These are phyloP conservation scores for Heterochromis multidens DNA, from an alignment of 2,113 vertebrate genomes.

Conservation along the genomic window DNA sequence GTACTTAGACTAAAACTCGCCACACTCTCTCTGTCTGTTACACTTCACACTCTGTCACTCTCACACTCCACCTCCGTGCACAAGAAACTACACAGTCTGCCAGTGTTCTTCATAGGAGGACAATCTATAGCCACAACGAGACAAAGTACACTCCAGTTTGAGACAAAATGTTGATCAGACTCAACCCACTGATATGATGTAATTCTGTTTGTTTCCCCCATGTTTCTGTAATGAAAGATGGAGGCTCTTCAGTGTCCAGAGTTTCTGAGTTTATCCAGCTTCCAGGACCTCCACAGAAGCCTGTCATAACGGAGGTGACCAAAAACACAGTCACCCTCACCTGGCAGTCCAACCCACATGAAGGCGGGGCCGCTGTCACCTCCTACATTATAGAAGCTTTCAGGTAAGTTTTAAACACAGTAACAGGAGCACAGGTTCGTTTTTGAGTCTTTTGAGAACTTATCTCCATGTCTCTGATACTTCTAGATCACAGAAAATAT, in stretches of 20 bases:
- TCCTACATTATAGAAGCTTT: slow-evolving; percentile 95
- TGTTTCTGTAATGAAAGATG: slow-evolving; percentile 65
- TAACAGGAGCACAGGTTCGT: background rate
- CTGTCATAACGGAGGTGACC: slow-evolving; percentile 85
- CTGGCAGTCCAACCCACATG: slow-evolving; percentile 84
- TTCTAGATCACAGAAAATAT: background rate
- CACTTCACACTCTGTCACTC: slow-evolving; percentile 27
- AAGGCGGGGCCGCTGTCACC: slow-evolving; percentile 71
- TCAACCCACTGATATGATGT: background rate
- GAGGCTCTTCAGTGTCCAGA: slow-evolving; percentile 61
- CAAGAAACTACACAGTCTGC: background rate
- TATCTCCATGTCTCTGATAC: background rate
- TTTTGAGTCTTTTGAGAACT: background rate
- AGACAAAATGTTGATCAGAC: background rate
- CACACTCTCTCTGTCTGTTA: slow-evolving; percentile 14
- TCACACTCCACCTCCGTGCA: background rate
- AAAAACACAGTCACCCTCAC: slow-evolving; percentile 86
- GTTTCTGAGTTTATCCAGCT: slow-evolving; percentile 75
- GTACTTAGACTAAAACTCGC: slow-evolving; percentile 66
- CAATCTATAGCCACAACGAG: background rate
- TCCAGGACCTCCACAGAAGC: slow-evolving; percentile 89
- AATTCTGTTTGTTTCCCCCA: background rate
- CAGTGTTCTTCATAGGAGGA: background rate
- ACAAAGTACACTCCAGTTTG: background rate
- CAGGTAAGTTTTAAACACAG: slow-evolving; percentile 74